A percentile compares a stretch with the other conserved stretches of the same genome.
Evolutionary conservation across 2,888 invertebrate species (phyloP).

Genomic region (Sphaerophoria rueppellii): DNA sequence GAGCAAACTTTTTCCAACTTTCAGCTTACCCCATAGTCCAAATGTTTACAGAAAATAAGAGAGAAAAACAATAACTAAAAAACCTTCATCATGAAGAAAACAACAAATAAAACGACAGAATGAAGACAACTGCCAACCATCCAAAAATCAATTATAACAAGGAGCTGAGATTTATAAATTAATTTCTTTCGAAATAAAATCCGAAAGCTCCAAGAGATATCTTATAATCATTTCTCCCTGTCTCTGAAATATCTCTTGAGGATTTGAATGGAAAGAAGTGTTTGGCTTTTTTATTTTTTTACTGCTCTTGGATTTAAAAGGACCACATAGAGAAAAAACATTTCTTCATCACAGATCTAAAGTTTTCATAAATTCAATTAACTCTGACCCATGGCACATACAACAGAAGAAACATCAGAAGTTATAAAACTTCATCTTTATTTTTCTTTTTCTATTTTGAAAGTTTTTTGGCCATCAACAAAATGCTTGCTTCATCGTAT

Average conservation of each 20-base stretch:
- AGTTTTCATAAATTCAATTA: slow-evolving; percentile 72
- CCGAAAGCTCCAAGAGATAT: slow-evolving; percentile 31
- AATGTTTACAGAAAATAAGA: too few relatives aligned
- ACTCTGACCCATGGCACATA: slow-evolving; percentile 59
- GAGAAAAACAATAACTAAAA: too few relatives aligned
- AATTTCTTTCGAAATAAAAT: slow-evolving; percentile 54
- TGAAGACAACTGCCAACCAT: neutral
- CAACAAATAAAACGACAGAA: neutral
- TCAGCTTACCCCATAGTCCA: too few relatives aligned
- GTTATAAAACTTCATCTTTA: slow-evolving; percentile 50
- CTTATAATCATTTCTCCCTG: neutral
- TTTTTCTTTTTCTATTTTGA: slow-evolving; percentile 19
- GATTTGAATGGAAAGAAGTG: slow-evolving; percentile 22
- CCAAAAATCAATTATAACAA: neutral
- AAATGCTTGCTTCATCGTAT: slow-evolving; percentile 5
- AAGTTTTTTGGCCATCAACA: slow-evolving; percentile 43
- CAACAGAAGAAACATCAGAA: slow-evolving; percentile 40
- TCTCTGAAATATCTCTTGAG: slow-evolving; percentile 22
- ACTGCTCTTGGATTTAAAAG: neutral
- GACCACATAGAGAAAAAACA: slow-evolving; percentile 12
- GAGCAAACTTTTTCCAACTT: too few relatives aligned
- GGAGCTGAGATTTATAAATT: slow-evolving; percentile 38
- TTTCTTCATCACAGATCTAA: slow-evolving; percentile 44
- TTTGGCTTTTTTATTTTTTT: neutral
- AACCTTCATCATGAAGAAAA: too few relatives aligned